phyloP scores from a whole-genome alignment of 2,888 invertebrate genomes.

The Dusona sp. region DNA sequence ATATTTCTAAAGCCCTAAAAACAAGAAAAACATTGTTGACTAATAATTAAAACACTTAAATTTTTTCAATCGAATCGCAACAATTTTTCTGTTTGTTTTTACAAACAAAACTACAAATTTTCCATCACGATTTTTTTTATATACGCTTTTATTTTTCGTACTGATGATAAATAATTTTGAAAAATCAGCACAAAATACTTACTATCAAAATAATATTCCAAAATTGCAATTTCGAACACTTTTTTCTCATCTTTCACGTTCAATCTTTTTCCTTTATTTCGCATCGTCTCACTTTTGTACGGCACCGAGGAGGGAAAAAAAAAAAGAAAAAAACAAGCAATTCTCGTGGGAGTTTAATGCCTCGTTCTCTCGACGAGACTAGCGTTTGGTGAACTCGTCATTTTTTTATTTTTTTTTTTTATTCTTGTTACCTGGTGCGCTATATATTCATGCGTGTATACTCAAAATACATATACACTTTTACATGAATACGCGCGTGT shows the following conservation, averaged over 20 bases:
- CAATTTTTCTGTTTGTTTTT: too few relatives aligned
- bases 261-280: background rate
- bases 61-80: background rate
- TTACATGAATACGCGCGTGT: background rate
- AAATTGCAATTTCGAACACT: background rate
- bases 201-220: background rate
- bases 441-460: conserved; percentile 25
- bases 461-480: background rate
- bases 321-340: conserved; percentile 36
- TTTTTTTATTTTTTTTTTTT: conserved; percentile 57
- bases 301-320: conserved; percentile 15
- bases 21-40: background rate
- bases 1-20: background rate
- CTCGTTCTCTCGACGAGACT: conserved; percentile 15
- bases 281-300: conserved; percentile 7
- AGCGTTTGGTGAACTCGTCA: conserved; percentile 61
- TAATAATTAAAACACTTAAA: background rate
- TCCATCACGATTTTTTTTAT: too few relatives aligned
- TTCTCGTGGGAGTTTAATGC: conserved; percentile 63
- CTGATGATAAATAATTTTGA: background rate
- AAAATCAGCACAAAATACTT: background rate
- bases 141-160: too few relatives aligned
- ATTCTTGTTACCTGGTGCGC: conserved; percentile 57
- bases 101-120: background rate
- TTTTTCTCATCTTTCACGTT: background rate